Percentiles rank a stretch among this genome's conserved stretches.
phyloP scores from a whole-genome alignment of 1,140 invertebrate species.

The Anoplophora glabripennis region DNA sequence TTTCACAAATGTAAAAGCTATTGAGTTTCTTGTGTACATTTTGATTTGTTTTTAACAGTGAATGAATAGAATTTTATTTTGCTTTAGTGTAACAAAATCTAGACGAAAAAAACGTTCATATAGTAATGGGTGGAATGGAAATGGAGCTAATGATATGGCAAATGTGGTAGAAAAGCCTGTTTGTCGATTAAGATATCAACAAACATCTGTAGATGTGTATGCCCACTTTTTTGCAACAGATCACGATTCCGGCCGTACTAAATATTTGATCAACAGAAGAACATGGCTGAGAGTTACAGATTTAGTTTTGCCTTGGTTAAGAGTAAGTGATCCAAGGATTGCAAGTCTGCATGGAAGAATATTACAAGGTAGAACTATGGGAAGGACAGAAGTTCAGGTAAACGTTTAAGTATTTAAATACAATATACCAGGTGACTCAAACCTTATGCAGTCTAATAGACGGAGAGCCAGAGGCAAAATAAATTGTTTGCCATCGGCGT shows the following conservation, averaged over 20 bases:
- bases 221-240: slow-evolving; percentile 86
- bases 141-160: slow-evolving; percentile 54
- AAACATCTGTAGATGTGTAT: slow-evolving; percentile 86
- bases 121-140: slow-evolving; percentile 56
- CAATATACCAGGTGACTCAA: too few species aligned
- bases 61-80: background rate
- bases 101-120: slow-evolving; percentile 57
- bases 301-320: slow-evolving; percentile 75
- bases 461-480: too few species aligned
- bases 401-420: too few species aligned
- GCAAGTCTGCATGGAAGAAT: slow-evolving; percentile 77
- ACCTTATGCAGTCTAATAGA: too few species aligned
- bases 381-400: slow-evolving; percentile 89
- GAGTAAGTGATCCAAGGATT: slow-evolving; percentile 85
- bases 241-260: slow-evolving; percentile 86
- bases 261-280: slow-evolving; percentile 83
- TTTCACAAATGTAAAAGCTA: too few species aligned
- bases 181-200: slow-evolving; percentile 84
- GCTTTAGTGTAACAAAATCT: slow-evolving; percentile 47
- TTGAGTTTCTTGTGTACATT: too few species aligned
- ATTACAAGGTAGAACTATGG: slow-evolving; percentile 82
- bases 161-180: slow-evolving; percentile 58
- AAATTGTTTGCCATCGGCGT: too few species aligned
- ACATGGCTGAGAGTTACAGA: slow-evolving; percentile 88
- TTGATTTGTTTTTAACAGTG: too few species aligned